Evolutionary conservation across 1,140 invertebrate species (phyloP).

Genomic region (Diorhabda carinulata): DNA sequence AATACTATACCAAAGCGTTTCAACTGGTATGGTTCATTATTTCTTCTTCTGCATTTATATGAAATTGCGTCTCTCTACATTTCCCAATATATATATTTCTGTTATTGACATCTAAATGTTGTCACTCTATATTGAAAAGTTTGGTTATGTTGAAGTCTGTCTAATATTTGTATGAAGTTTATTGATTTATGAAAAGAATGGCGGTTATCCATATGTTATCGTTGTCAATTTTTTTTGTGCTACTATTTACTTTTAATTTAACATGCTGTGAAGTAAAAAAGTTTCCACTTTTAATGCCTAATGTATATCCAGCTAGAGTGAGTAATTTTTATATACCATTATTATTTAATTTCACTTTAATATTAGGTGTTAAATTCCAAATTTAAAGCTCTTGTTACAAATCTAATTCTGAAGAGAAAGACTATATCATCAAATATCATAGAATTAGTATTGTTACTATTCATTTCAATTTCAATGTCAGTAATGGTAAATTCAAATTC

Average conservation of each 20-base stretch:
- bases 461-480: neutral
- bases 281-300: constrained; percentile 68
- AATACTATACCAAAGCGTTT: too few species aligned
- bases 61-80: too few species aligned
- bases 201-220: constrained; percentile 34
- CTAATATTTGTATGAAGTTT: neutral
- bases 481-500: neutral
- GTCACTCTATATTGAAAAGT: too few species aligned
- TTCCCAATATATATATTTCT: too few species aligned
- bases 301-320: constrained; percentile 64
- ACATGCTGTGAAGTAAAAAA: constrained; percentile 46
- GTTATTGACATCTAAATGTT: too few species aligned
- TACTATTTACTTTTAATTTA: constrained; percentile 28
- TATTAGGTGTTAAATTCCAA: neutral
- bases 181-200: constrained; percentile 29
- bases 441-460: neutral
- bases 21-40: too few species aligned
- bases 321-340: constrained; percentile 35
- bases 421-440: too few species aligned
- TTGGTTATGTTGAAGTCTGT: too few species aligned
- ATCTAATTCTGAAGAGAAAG: neutral
- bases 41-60: too few species aligned
- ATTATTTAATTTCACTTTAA: neutral
- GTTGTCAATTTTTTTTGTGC: constrained; percentile 25
- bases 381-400: neutral